phyloP scores from a whole-genome alignment of 2,888 invertebrate genomes.

The Spisula solida region DNA sequence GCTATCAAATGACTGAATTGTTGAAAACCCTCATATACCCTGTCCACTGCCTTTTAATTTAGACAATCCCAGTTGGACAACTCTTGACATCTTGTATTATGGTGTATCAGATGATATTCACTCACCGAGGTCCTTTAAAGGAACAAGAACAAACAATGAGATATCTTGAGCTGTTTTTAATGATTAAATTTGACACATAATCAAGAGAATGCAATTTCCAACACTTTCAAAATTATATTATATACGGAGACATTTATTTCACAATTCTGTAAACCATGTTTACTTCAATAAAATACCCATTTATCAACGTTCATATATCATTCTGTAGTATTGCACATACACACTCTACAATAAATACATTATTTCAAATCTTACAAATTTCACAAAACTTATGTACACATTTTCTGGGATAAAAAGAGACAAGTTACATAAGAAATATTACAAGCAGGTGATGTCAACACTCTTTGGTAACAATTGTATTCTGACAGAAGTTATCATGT shows the following conservation, averaged over 20 bases:
- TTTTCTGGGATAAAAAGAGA: background rate
- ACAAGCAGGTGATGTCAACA: background rate
- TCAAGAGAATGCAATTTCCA: background rate
- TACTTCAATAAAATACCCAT: background rate
- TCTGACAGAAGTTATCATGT: background rate
- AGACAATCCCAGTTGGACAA: background rate
- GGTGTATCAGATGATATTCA: no score
- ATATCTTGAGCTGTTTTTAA: background rate
- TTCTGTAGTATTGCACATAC: constrained; percentile 17
- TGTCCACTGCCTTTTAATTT: no score
- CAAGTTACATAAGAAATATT: background rate
- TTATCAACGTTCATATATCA: background rate
- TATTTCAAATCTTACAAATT: constrained; percentile 3
- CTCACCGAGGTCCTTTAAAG: background rate
- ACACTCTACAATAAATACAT: background rate
- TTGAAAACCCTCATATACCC: no score
- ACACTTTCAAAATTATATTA: background rate
- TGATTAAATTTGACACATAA: constrained; percentile 19
- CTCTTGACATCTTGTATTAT: background rate
- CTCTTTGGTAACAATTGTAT: constrained; percentile 6
- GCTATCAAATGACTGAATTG: no score
- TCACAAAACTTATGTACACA: background rate
- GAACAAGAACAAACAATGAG: background rate
- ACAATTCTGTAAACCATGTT: background rate
- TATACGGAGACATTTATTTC: background rate